These are phyloP conservation scores for Quadroppia sp. DNA, from an alignment of 2,888 invertebrate species.

Conservation along the genomic window DNA sequence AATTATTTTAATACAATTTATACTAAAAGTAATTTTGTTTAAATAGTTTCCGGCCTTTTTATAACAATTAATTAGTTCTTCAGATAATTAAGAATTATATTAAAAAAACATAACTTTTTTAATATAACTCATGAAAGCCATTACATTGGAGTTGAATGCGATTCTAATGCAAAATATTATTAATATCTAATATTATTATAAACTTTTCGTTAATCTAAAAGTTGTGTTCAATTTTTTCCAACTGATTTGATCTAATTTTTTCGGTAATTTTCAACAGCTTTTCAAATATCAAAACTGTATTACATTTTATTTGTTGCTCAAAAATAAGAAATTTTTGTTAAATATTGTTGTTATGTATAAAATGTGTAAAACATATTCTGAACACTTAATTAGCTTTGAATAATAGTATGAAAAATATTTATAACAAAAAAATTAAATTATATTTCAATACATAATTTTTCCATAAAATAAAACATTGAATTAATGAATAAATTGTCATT, in stretches of 20 bases:
- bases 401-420: no score
- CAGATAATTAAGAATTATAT: constrained; percentile 1
- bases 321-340: no score
- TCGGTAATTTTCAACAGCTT: background rate
- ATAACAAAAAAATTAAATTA: no score
- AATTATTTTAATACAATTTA: background rate
- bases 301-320: background rate
- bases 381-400: no score
- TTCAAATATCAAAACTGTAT: background rate
- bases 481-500: no score
- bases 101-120: background rate
- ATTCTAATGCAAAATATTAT: background rate
- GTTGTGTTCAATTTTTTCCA: background rate
- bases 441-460: no score
- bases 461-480: no score
- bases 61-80: background rate
- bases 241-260: background rate
- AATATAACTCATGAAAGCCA: background rate
- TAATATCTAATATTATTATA: no score
- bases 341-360: no score
- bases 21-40: background rate
- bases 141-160: background rate
- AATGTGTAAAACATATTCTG: no score
- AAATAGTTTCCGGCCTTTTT: constrained; percentile 1
- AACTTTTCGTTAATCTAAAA: no score